phyloP scores from a whole-genome alignment of 2,888 invertebrate species.

The Acrocera orbiculus region DNA sequence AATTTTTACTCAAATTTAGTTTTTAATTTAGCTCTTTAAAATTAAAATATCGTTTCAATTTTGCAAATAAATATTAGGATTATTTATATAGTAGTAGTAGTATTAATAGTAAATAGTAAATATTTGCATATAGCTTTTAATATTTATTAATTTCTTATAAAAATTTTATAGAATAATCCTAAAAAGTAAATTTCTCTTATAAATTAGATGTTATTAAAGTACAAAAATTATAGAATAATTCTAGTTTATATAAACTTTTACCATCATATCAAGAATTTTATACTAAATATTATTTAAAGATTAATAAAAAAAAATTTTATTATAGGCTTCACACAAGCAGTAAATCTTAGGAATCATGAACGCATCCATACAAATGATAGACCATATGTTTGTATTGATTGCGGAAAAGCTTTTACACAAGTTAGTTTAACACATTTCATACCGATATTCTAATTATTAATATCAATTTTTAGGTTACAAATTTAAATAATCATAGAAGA shows the following conservation, averaged over 20 bases:
- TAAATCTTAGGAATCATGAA: slow-evolving; percentile 31
- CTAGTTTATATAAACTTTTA: not conserved
- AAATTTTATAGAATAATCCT: too few species aligned
- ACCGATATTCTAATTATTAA: not conserved
- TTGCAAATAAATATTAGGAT: too few species aligned
- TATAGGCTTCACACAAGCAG: slow-evolving; percentile 31
- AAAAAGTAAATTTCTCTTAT: too few species aligned
- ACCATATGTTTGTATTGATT: slow-evolving; percentile 30
- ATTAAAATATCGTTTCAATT: too few species aligned
- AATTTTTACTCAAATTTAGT: not conserved
- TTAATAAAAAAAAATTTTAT: too few species aligned
- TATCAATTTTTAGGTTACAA: slow-evolving; percentile 22
- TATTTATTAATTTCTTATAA: too few species aligned
- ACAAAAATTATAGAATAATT: too few species aligned
- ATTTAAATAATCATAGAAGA: slow-evolving; percentile 31
- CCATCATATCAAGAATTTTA: not conserved
- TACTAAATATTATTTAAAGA: slow-evolving; percentile 2
- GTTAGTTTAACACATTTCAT: too few species aligned
- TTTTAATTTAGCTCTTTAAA: not conserved
- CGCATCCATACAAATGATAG: slow-evolving; percentile 32
- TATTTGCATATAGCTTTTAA: too few species aligned
- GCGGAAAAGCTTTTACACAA: slow-evolving; percentile 32
- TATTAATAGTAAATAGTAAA: too few species aligned
- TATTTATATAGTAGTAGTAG: too few species aligned
- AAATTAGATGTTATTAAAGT: too few species aligned